Evolutionary conservation across 2,888 invertebrate genomes (phyloP), one percentile per base, ranked within the genome.

Genomic region (Drosophila nr. medialis): DNA sequence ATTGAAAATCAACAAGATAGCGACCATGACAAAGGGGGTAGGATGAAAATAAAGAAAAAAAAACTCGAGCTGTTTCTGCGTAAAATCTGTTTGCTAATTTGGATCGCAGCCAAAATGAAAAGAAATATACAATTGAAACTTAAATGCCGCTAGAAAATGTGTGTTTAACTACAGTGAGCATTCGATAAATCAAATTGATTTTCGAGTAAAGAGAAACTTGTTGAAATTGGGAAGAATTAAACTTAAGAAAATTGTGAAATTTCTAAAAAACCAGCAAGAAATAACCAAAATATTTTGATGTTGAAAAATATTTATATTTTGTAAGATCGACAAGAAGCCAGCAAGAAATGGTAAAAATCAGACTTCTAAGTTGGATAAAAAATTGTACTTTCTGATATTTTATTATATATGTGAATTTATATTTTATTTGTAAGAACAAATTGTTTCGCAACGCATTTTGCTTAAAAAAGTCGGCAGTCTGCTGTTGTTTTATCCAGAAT

Each of bases 21-120:
- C 59, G 66, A 32, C 38, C 59, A 62, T 55, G 59, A 48, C 10
- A 45, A 21, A 54, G 56, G 38, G 27, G 38, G 49, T n/a, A 15
- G 42, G 40, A 15, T 18, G 42, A 60, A 69, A 38, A 32, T 29
- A n/a, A 15, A 15, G 34, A 61, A 27, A 32, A 30, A 29, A 66
- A 49, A 61, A 65, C 10, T 32, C 86, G 51, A 77, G n/a, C 61
- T 36, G 55, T 34, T 66, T 72, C 75, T 71, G 72, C 55, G 76
- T 74, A 67, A 76, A 87, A 76, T 87, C 53, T 63, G 55, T 83
- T 72, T 70, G 90, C 85, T 90, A 90, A 90, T 86, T 86, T 86
- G 85, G 90, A 72, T 50, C 40, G 58, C 29, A 60, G 89, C 85
- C 85, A 86, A 88, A 68, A 72, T 60, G 72, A 80, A 85, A 77